Evolutionary conservation across 2,797 vertebrate species (phyloP).

Genomic region (Cynopterus sphinx): DNA sequence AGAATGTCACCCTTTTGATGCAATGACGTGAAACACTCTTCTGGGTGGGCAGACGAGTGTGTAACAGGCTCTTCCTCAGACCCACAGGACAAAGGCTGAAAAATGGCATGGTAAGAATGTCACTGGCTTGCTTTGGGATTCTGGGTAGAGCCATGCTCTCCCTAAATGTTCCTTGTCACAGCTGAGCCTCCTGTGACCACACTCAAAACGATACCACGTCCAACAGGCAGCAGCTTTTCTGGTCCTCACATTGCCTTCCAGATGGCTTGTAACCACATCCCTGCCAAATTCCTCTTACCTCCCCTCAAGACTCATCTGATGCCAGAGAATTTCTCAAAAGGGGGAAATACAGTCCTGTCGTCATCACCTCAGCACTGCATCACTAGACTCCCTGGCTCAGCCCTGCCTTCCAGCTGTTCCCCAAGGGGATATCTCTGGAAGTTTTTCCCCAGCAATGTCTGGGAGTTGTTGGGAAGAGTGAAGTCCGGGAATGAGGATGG

Average conservation of each 20-base stretch:
- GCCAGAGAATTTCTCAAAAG: constrained; percentile 71
- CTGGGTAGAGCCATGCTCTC: background rate
- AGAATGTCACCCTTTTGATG: background rate
- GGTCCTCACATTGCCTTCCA: background rate
- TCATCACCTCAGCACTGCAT: background rate
- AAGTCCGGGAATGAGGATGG: constrained; percentile 38
- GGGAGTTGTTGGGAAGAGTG: background rate
- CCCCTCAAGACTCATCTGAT: background rate
- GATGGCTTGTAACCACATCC: constrained; percentile 42
- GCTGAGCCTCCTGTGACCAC: background rate
- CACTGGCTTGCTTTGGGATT: background rate
- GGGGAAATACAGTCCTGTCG: constrained; percentile 36
- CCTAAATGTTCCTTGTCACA: background rate
- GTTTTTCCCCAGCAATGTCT: background rate
- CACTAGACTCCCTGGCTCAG: background rate
- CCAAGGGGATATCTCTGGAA: background rate
- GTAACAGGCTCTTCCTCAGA: background rate
- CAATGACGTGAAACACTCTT: constrained; percentile 18
- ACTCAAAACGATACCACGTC: background rate
- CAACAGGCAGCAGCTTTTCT: background rate
- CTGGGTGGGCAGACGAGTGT: background rate
- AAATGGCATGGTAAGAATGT: background rate
- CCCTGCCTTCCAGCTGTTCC: background rate
- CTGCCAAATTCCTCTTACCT: constrained; percentile 41
- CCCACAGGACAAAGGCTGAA: background rate